Evolutionary conservation across 2,888 invertebrate genomes (phyloP), one percentile per base, ranked within the genome.

Genomic region (Idaea straminata): DNA sequence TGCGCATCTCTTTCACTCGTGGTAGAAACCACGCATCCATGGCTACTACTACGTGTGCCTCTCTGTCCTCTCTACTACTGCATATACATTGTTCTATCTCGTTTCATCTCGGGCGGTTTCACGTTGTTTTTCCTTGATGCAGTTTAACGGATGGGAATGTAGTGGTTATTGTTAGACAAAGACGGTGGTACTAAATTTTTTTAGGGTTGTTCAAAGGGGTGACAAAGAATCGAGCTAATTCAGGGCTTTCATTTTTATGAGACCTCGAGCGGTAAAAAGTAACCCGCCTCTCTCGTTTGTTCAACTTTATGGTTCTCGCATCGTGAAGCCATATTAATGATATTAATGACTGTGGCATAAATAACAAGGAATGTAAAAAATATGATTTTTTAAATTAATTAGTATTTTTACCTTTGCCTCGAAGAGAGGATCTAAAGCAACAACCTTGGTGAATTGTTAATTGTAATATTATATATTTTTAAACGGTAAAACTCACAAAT

Each of bases 101-200:
- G 91, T 92, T 92, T 92, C 87, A 92, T 92, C 92, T 91, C 89
- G 85, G 89, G 91, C 84, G 86, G 89, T 89, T 91, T 89, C 83
- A 88, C 88, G 91, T 91, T 91, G 89, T 91, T 92, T 92, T 91
- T 92, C 90, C 91, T 88, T 89, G 91, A 91, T 92, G 92, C 92
- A 92, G 90, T 91, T 92, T 91, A 91, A 89, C 89, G 91, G 92
- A 91, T 90, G 89, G 87, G 90, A 92, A 92, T 91, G 91, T 91
- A 89, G 91, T 91, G 90, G 91, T 91, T 91, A 91, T 91, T 91
- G 92, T 91, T 91, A 92, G 92, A 92, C 89, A 92, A 92, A 92
- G 92, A 92, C 87, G 87, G 91, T 91, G 84, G 89, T 87, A 89
- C 90, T 88, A 89, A 87, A 90, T 88, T 83, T 85, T 47, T 90